phyloP scores from a whole-genome alignment of 2,113 vertebrate genomes.

The Lates calcarifer region DNA sequence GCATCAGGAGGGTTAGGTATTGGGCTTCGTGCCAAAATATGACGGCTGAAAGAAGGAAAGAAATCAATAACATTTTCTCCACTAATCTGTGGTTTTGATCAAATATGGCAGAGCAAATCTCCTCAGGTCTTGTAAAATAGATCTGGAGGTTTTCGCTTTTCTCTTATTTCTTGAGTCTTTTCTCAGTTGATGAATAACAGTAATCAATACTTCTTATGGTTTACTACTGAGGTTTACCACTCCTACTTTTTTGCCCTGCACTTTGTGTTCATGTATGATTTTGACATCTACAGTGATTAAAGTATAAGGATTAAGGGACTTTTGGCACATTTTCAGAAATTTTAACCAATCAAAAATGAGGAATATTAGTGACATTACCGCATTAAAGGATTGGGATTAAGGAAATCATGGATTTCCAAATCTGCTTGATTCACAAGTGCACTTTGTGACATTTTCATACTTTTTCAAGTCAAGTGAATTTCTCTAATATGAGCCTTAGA shows the following conservation, averaged over 20 bases:
- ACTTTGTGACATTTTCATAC: background rate
- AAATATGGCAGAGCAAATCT: background rate
- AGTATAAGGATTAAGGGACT: slow-evolving; percentile 24
- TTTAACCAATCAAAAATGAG: slow-evolving; percentile 33
- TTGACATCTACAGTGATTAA: slow-evolving; percentile 31
- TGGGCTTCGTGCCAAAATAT: background rate
- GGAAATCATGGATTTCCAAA: slow-evolving; percentile 9
- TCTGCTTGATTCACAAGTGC: background rate
- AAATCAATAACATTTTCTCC: slow-evolving; percentile 32
- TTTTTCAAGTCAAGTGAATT: background rate
- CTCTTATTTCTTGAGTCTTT: too few relatives aligned
- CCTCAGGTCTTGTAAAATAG: background rate
- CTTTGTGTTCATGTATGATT: slow-evolving; percentile 9
- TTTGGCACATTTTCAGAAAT: background rate
- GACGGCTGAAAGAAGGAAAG: slow-evolving; percentile 6
- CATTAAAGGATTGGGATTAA: slow-evolving; percentile 8
- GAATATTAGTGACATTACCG: slow-evolving; percentile 12
- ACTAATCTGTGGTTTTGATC: slow-evolving; percentile 15
- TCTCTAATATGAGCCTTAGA: too few relatives aligned
- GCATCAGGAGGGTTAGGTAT: background rate
- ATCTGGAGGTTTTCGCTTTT: background rate
- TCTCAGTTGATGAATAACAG: background rate
- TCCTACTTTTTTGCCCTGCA: background rate
- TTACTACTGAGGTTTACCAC: background rate
- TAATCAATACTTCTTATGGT: background rate